Percentiles rank a stretch among this genome's conserved stretches.
Conservation (phyloP, 2,888 invertebrate species). For the Pasiphila rectangulata region DNA sequence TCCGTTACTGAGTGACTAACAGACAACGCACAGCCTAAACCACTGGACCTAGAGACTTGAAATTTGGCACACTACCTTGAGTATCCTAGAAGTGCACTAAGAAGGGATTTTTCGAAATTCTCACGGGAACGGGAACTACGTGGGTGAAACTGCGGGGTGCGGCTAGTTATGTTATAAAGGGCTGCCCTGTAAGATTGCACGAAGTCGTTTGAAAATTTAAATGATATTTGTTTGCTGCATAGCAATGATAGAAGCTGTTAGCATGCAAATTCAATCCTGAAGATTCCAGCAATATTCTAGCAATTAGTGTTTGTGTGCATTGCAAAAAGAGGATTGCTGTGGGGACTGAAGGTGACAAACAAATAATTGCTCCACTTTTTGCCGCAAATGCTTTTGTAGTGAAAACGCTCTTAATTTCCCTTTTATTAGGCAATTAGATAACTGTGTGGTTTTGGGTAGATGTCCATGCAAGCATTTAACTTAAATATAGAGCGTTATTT, state of each 20-base stretch:
- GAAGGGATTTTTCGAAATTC: background rate
- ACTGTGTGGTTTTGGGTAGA: background rate
- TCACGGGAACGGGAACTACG: too few relatives aligned
- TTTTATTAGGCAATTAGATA: constrained; percentile 5
- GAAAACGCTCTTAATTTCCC: constrained; percentile 18
- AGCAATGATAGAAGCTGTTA: constrained; percentile 57
- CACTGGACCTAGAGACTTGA: too few relatives aligned
- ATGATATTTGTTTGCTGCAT: background rate
- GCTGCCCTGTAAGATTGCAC: too few relatives aligned
- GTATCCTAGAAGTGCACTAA: too few relatives aligned
- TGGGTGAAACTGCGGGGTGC: too few relatives aligned
- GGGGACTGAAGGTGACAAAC: constrained; percentile 45
- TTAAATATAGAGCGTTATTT: too few relatives aligned
- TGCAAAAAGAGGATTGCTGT: constrained; percentile 49
- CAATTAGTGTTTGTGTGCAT: constrained; percentile 64
- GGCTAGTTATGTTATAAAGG: too few relatives aligned
- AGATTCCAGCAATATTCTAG: constrained; percentile 64
- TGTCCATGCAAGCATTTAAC: background rate
- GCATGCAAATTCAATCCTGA: constrained; percentile 64
- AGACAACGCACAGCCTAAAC: too few relatives aligned
- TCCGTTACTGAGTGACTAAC: too few relatives aligned
- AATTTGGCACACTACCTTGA: too few relatives aligned
- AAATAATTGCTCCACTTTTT: constrained; percentile 43
- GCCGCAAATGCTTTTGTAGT: constrained; percentile 33
- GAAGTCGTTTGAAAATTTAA: too few relatives aligned